phyloP scores from a whole-genome alignment of 2,113 vertebrate genomes.

The Trogon surrucura region DNA sequence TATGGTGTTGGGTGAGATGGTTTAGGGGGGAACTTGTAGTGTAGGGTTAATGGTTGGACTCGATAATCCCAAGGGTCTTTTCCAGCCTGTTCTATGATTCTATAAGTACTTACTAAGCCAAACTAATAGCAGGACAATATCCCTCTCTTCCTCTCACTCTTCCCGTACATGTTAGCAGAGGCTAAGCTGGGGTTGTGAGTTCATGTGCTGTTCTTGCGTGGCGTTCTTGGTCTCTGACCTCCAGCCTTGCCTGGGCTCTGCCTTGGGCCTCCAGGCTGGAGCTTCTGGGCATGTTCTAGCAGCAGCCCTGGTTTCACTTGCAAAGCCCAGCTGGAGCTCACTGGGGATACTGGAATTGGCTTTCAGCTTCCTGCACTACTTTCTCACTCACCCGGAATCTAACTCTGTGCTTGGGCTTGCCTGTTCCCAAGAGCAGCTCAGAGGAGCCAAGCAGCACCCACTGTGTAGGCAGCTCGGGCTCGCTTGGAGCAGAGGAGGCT shows the following conservation, averaged over 20 bases:
- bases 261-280: neutral
- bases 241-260: neutral
- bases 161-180: neutral
- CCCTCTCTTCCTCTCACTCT: neutral
- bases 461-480: neutral
- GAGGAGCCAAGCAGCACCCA: neutral
- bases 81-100: too few species aligned
- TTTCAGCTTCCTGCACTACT: neutral
- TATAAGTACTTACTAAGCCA: neutral
- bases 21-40: too few species aligned
- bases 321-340: neutral
- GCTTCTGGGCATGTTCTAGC: neutral
- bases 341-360: neutral
- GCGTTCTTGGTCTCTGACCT: neutral
- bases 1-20: too few species aligned
- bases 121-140: neutral
- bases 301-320: neutral
- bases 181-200: neutral
- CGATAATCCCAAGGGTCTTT: too few species aligned
- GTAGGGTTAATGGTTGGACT: too few species aligned
- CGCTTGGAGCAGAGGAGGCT: neutral
- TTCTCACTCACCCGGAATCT: neutral
- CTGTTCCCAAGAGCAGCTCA: neutral
- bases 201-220: rapidly evolving
- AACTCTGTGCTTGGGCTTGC: neutral